Base-by-base conservation (phyloP, 2,797 vertebrate species). In the Sphenodon punctatus region DNA sequence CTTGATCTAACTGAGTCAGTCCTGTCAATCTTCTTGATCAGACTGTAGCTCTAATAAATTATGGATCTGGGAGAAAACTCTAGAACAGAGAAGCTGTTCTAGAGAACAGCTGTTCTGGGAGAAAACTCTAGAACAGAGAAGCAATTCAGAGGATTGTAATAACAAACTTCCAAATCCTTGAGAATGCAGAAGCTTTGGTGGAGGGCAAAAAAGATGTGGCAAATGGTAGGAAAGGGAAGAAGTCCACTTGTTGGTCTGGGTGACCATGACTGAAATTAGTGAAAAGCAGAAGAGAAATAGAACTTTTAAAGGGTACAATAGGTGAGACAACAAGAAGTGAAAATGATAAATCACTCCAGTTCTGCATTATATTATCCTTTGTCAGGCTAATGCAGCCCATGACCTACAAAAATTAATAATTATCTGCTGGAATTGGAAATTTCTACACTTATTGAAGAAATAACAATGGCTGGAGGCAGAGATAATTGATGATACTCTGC, bases 381-480 rank as follows among this genome's bases (percentile, higher is more conserved):
- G 23, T n/a, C 20, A 79, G 78, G 73, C 51, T 38, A 49, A 79
- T 67, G 30, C 13, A 79, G 81, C 22, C 22, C 42, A 7, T 41
- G 49, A 81, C 14, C 39, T 60, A 38, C 22, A 69, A 38, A 51
- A 76, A 74, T 42, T 46, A 63, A 58, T 63, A 68, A 43, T 75
- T 69, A 41, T 76, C 39, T 72, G 22, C 8, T 70, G 60, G 83
- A 75, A 48, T 1, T 67, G 46, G 8, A 73, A 64, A 77, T 60
- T 71, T 66, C 25, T 53, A 60, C 51, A 60, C 46, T n/a, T 77
- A 65, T 82, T 70, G 60, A 71, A 70, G 11, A 84, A 70, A 61
- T 65, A 82, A 48, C 8, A 71, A 65, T 10, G 22, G 45, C 23
- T 38, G 30, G 4, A 74, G 53, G 38, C 56, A 66, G 1, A 2